Conservation (phyloP, 2,113 vertebrate genomes). For the Parotia lawesii region DNA sequence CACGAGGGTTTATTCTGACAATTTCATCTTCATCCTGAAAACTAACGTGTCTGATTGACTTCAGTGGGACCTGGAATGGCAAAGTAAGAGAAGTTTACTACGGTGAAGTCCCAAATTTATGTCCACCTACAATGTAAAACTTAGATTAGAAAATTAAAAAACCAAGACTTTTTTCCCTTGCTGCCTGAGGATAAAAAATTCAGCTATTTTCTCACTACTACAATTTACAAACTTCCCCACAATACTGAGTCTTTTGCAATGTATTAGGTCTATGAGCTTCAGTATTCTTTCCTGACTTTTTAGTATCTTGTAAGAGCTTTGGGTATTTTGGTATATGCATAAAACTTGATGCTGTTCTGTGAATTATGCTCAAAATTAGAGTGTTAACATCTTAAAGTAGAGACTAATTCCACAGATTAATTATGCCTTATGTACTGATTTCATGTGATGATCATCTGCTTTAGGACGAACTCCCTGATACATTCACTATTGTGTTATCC, state of each 20-base stretch:
- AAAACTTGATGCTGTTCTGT: background rate
- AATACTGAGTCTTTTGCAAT: background rate
- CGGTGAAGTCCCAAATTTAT: background rate
- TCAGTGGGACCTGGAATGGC: conserved; percentile 79
- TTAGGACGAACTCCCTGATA: background rate
- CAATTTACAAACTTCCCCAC: background rate
- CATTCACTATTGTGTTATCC: background rate
- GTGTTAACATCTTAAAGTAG: background rate
- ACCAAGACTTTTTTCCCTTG: background rate
- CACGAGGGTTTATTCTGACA: conserved; percentile 96
- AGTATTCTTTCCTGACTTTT: background rate
- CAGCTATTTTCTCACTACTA: background rate
- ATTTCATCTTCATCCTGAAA: conserved; percentile 98
- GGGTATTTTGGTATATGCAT: fast-evolving
- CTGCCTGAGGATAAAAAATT: background rate
- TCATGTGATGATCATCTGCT: background rate
- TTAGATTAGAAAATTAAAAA: background rate
- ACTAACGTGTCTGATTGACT: conserved; percentile 89
- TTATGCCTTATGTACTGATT: background rate
- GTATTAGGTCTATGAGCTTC: background rate
- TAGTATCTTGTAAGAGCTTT: background rate
- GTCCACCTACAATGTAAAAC: background rate
- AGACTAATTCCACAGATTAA: background rate
- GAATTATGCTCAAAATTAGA: background rate
- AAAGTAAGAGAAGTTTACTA: background rate